These are phyloP conservation scores for Ophioninae sp. DNA, from an alignment of 2,888 invertebrate species.

Conservation along the genomic window DNA sequence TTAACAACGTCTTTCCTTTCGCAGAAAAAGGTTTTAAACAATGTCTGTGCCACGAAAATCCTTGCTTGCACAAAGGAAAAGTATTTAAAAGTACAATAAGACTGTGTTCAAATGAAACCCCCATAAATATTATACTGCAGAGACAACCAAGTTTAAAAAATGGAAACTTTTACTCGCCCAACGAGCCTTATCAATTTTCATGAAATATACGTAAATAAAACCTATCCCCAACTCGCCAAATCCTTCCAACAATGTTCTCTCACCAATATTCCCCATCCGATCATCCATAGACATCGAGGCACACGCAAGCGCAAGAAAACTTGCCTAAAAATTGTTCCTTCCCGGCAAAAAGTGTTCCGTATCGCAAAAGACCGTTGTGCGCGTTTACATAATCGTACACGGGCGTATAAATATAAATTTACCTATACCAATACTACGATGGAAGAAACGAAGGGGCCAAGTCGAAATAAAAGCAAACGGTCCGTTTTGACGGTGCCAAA, in stretches of 20 bases:
- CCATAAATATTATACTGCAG: background rate
- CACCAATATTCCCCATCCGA: background rate
- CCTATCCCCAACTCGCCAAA: too few species aligned
- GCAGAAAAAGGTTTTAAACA: too few species aligned
- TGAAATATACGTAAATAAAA: too few species aligned
- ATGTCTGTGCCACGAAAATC: too few species aligned
- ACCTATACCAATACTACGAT: constrained; percentile 41
- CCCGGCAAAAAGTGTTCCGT: too few species aligned
- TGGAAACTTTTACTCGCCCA: too few species aligned
- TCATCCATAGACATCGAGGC: background rate
- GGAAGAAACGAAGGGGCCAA: constrained; percentile 61
- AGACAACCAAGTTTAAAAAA: too few species aligned
- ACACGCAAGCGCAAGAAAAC: background rate
- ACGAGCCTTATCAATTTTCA: too few species aligned
- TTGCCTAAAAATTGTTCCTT: background rate
- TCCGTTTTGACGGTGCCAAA: constrained; percentile 64
- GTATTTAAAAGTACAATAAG: background rate
- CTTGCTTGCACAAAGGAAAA: background rate
- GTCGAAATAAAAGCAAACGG: constrained; percentile 75
- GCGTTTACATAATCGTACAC: background rate
- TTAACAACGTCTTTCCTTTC: too few species aligned
- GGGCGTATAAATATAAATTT: background rate
- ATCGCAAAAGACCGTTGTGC: background rate
- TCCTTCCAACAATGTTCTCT: too few species aligned
- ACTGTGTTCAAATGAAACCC: background rate